Conservation (phyloP, 2,888 invertebrate species). For the Thymelicus sylvestris region DNA sequence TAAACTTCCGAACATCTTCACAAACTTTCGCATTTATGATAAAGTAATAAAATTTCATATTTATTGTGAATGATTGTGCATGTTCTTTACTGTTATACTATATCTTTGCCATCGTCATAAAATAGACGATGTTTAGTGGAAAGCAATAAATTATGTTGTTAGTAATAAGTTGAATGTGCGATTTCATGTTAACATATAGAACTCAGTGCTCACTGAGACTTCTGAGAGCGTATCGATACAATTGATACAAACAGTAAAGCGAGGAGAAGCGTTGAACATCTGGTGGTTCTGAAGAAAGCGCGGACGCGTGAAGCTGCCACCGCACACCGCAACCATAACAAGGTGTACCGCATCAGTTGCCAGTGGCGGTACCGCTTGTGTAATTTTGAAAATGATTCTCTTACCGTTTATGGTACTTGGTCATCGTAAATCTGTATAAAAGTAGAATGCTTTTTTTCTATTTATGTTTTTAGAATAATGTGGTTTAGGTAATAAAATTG, state of each 20-base stretch:
- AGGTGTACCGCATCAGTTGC: slow-evolving; percentile 20
- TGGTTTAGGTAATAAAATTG: too few species aligned
- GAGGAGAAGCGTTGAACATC: slow-evolving; percentile 11
- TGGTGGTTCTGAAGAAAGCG: slow-evolving; percentile 15
- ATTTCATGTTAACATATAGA: background rate
- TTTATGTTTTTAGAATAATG: too few species aligned
- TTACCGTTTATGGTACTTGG: background rate
- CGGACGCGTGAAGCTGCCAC: slow-evolving; percentile 16
- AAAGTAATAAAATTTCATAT: too few species aligned
- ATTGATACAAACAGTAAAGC: slow-evolving; percentile 8
- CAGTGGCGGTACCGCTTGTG: background rate
- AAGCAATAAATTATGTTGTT: too few species aligned
- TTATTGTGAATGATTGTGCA: too few species aligned
- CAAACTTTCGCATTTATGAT: too few species aligned
- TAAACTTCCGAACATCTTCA: too few species aligned
- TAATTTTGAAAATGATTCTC: background rate
- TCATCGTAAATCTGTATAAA: background rate
- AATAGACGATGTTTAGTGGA: too few species aligned
- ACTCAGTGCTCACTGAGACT: background rate
- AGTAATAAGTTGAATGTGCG: background rate
- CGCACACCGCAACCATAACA: slow-evolving; percentile 21
- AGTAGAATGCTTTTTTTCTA: background rate
- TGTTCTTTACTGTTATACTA: too few species aligned
- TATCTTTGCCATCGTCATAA: too few species aligned
- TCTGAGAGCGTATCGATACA: background rate